Base-by-base conservation (phyloP, 1,140 invertebrate species). In the Diplogasteroides magnus region DNA sequence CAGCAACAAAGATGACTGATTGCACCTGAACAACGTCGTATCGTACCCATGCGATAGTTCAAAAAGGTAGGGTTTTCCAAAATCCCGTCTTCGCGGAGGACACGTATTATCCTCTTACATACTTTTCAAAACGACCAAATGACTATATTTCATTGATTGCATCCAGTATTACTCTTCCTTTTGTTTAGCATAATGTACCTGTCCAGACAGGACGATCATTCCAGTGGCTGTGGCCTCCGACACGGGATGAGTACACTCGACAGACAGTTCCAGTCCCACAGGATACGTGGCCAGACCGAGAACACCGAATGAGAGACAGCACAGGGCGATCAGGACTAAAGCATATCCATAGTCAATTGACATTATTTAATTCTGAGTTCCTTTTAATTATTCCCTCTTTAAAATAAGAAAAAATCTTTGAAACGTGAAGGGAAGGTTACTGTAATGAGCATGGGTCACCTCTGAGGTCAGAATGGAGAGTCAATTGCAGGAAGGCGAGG, bases 171-270 rank as follows among this genome's bases (percentile, higher is more conserved):
- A 14, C 14, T 14, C 27, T 14, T 61, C 26, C 26, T 61, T 14
- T 14, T 14, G 60, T 61, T 61, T n/a, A n/a, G n/a, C n/a, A n/a
- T n/a, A n/a, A n/a, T 48, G 6, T 23, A 77, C 76, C 64, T 82
- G 80, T 60, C 80, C 80, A 56, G 76, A 76, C 13, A 82, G 64
- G 2, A 82, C 80, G 31, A 82, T 77, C 11, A 82, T 67, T 11
- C 80, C 81, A 14, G 81, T 82, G 1, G 80, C 83, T 3, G 81
- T 82, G 11, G 81, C 82, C 69, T 82, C 80, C 11, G 81, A 77
- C 13, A 82, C 80, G 2, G 80, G 80, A 69, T 74, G 83, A 14
- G 81, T 77, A 72, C 80, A 82, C 61, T 82, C 80, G 0, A 79
- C 81, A 1, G 81, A 75, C 48, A 83, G 61, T 65, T 82, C 80